Conservation (phyloP, 2,888 invertebrate genomes). For the Ectobius pallidus region DNA sequence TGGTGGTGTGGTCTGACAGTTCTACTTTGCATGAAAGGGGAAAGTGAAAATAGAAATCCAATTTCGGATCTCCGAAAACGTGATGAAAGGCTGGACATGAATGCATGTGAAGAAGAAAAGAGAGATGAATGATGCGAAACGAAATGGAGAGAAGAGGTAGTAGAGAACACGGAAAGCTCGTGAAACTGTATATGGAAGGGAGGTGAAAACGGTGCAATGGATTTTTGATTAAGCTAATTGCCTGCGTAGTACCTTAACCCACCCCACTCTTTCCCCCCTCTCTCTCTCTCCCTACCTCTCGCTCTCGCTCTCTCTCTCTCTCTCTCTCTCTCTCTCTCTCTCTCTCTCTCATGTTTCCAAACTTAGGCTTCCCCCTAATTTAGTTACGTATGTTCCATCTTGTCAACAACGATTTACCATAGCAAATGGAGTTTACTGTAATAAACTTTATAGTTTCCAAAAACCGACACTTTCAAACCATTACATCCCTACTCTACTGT, state of each 20-base stretch:
- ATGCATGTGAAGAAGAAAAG: background rate
- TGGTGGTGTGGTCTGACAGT: background rate
- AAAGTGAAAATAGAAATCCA: constrained; percentile 27
- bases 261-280: no score
- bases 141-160: background rate
- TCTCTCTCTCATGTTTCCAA: constrained; percentile 22
- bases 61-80: constrained; percentile 17
- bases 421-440: constrained; percentile 30
- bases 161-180: background rate
- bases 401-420: constrained; percentile 41
- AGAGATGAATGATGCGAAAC: background rate
- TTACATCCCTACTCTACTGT: background rate
- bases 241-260: constrained; percentile 19
- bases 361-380: constrained; percentile 33
- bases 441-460: constrained; percentile 21
- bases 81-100: constrained; percentile 25
- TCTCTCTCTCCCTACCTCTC: background rate
- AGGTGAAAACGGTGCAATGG: constrained; percentile 26
- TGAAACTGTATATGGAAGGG: background rate
- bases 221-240: constrained; percentile 40
- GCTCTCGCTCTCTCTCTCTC: background rate
- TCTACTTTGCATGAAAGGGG: background rate
- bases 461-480: background rate
- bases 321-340: background rate
- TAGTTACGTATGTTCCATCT: constrained; percentile 34